phyloP scores from a whole-genome alignment of 64 coral and sea anemone genomes.

The Montipora sp. region DNA sequence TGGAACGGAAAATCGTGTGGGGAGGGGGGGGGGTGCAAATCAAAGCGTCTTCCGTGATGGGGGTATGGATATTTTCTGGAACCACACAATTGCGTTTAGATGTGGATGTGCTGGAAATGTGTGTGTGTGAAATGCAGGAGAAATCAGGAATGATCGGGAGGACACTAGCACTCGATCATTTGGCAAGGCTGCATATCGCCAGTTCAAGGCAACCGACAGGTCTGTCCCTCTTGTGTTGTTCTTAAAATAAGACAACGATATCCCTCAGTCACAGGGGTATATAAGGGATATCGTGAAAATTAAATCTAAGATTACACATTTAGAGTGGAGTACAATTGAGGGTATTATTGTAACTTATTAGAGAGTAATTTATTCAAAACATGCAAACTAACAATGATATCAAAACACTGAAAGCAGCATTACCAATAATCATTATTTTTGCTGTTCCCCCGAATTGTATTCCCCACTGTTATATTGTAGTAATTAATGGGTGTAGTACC shows the following conservation, averaged over 20 bases:
- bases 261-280: constrained; percentile 43
- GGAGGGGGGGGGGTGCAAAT: no score
- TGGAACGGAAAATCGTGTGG: no score
- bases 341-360: neutral
- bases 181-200: constrained; percentile 29
- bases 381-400: neutral
- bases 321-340: neutral
- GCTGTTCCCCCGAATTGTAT: constrained; percentile 12
- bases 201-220: constrained; percentile 34
- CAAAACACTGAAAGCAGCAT: neutral
- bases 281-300: constrained; percentile 19
- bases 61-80: no score
- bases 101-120: constrained; percentile 10
- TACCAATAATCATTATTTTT: neutral
- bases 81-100: constrained; percentile 20
- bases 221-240: constrained; percentile 48
- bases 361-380: neutral
- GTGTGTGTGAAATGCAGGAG: neutral
- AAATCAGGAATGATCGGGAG: constrained; percentile 30
- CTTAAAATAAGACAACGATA: constrained; percentile 11
- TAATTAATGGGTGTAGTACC: neutral
- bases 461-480: constrained; percentile 14
- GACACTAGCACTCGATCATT: constrained; percentile 31
- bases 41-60: no score
- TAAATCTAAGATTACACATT: constrained; percentile 4